Conservation (phyloP, 2,113 vertebrate species). For the Strix aluco region DNA sequence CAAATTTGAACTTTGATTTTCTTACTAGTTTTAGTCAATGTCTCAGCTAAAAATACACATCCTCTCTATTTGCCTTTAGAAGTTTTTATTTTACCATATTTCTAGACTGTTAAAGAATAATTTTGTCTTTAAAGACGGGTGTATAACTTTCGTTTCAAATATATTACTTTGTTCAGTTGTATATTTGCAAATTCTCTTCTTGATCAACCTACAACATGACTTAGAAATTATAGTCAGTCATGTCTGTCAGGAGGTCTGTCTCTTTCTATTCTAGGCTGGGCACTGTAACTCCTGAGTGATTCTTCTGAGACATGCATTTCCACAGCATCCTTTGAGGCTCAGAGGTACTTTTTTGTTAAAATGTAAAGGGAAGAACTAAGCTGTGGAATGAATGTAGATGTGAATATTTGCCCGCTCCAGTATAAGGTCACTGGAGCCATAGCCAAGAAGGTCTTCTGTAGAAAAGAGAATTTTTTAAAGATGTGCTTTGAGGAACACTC, state of each 20-base stretch:
- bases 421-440: neutral
- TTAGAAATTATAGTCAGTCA: neutral
- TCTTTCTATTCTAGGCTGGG: neutral
- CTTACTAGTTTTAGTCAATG: neutral
- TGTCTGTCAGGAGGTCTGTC: neutral
- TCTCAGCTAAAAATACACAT: neutral
- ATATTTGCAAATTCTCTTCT: neutral
- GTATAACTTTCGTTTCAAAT: neutral
- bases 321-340: neutral
- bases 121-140: neutral
- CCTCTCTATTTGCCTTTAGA: neutral
- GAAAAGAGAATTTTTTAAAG: neutral
- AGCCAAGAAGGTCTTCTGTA: neutral
- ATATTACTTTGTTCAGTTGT: neutral
- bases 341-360: neutral
- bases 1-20: neutral
- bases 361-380: neutral
- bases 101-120: neutral
- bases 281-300: neutral
- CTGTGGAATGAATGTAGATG: neutral
- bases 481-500: neutral
- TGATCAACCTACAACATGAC: neutral
- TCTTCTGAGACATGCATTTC: neutral
- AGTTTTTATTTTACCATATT: neutral
- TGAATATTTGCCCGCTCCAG: neutral